Evolutionary conservation across 1,140 invertebrate genomes (phyloP).

Genomic region (Drosophila tropicalis): DNA sequence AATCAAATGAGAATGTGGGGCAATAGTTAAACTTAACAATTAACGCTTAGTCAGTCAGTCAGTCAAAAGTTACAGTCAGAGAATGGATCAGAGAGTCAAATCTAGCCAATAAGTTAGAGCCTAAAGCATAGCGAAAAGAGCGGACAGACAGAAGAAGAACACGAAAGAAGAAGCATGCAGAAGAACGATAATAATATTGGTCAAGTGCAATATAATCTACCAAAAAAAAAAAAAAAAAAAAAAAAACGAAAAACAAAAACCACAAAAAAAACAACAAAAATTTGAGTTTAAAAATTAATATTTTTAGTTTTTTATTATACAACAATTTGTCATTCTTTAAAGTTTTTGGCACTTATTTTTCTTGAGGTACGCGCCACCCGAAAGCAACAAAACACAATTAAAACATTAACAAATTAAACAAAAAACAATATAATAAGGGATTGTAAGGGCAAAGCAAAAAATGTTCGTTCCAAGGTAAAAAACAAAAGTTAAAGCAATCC

Average conservation of each 20-base stretch:
- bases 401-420: not conserved
- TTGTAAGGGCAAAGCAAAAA: not conserved
- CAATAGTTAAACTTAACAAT: conserved; percentile 51
- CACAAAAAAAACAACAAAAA: too few relatives aligned
- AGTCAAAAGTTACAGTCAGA: not conserved
- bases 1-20: conserved; percentile 23
- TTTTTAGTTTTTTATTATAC: not conserved
- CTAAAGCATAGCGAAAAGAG: conserved; percentile 17
- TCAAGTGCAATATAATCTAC: conserved; percentile 32
- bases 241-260: too few relatives aligned
- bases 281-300: too few relatives aligned
- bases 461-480: not conserved
- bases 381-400: not conserved
- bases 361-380: conserved; percentile 4
- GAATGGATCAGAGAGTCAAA: conserved; percentile 18
- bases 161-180: not conserved
- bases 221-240: conserved; percentile 26
- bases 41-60: conserved; percentile 29
- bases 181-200: not conserved
- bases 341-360: conserved; percentile 20
- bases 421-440: not conserved
- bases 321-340: conserved; percentile 12
- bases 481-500: not conserved
- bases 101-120: conserved; percentile 53
- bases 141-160: conserved; percentile 18